Evolutionary conservation across 2,888 invertebrate genomes (phyloP), one percentile per base, ranked within the genome.

Genomic region (Lasius fuliginosus): DNA sequence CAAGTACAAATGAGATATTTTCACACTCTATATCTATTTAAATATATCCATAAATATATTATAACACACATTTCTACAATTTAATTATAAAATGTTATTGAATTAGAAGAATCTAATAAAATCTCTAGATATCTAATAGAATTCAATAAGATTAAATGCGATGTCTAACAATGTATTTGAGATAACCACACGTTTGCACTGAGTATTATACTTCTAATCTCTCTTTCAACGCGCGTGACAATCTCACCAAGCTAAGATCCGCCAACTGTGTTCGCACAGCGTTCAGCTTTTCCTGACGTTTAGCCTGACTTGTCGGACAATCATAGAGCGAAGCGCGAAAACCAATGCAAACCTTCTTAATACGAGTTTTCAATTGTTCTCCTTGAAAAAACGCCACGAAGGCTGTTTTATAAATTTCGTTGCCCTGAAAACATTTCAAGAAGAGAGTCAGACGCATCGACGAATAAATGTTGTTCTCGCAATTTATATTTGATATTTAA

Each of bases 301-400:
- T 99, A 27, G 96, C 96, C 90, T 97, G 97, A 56, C 97, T 97
- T 85, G 98, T 98, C 0, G 99, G 99, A 94, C 99, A 99, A 0
- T 98, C 98, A 95, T 99, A 99, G 86, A 99, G 95, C 4, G 98
- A 98, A 3, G 99, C 99, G 92, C 98, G 98, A 95, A 98, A 99
- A 1, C 99, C 99, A 89, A 98, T 97, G 95, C 98, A 99, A 65
- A 99, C 98, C 95, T 99, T 99, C 96, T 98, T 98, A 86, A 99
- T 98, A 89, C 98, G 97, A 0, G 97, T 97, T 95, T 98, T 98
- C 81, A 99, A 96, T 93, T 98, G 98, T 91, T 99, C 98, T 68
- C 99, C 99, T 97, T 99, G 98, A 96, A 97, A 97, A 96, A 97
- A 97, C 49, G 97, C 97, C 82, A 97, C 97, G 96, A 99, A 99